Evolutionary conservation across 1,140 invertebrate genomes (phyloP).

Genomic region (Metaphire vulgaris): DNA sequence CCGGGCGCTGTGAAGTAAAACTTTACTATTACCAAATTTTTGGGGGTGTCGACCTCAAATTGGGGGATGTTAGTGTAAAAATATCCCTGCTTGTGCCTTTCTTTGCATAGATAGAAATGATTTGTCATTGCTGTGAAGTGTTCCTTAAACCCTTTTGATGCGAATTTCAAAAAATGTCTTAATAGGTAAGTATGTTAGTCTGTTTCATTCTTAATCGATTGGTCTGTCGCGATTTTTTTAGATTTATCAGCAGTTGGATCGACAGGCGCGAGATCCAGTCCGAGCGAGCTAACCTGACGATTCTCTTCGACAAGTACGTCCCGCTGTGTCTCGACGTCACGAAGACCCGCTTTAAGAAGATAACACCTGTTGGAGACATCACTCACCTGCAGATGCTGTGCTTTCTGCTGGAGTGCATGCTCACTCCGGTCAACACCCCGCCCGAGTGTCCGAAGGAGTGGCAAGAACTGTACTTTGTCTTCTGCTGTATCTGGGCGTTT

Average conservation of each 20-base stretch:
- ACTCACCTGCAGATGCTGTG: slow-evolving; percentile 89
- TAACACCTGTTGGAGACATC: slow-evolving; percentile 88
- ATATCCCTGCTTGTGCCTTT: too few species aligned
- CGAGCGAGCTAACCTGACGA: slow-evolving; percentile 73
- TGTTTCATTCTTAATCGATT: too few species aligned
- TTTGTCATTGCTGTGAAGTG: too few species aligned
- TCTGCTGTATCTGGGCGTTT: slow-evolving; percentile 92
- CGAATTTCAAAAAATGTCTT: too few species aligned
- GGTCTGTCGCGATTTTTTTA: slow-evolving; percentile 37
- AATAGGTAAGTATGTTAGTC: too few species aligned
- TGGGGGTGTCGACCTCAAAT: too few species aligned
- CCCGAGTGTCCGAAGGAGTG: slow-evolving; percentile 82
- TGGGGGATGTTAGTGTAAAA: too few species aligned
- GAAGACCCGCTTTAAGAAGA: slow-evolving; percentile 81
- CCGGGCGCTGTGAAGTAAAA: too few species aligned
- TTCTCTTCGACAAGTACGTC: slow-evolving; percentile 94
- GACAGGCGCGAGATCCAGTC: slow-evolving; percentile 68
- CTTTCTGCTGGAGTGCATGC: slow-evolving; percentile 76
- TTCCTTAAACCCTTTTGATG: too few species aligned
- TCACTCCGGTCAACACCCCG: slow-evolving; percentile 75
- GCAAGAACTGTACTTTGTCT: slow-evolving; percentile 92
- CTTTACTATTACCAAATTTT: too few species aligned
- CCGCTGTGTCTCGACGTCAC: slow-evolving; percentile 81
- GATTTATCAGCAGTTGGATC: slow-evolving; percentile 85
- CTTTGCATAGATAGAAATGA: too few species aligned